Evolutionary conservation across 2,888 invertebrate genomes (phyloP), one percentile per base, ranked within the genome.

Genomic region (Hyalella azteca): DNA sequence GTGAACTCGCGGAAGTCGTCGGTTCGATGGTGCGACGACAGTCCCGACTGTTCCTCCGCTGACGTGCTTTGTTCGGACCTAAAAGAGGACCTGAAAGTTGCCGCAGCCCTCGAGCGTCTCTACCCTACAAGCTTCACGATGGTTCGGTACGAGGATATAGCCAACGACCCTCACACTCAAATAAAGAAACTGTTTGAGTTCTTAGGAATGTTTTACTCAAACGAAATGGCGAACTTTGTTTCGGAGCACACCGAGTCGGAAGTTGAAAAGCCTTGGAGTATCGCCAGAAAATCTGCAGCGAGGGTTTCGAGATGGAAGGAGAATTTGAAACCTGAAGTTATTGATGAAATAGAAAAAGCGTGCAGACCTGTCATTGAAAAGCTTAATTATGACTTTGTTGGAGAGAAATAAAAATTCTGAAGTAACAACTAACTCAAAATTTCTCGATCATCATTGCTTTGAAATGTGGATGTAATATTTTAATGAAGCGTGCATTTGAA

Each of bases 271-370:
- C 78, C 78, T 13, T 78, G 78, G 78, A 54, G 50, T 26, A 78
- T 40, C 3, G 78, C 78, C 15, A 78, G 78, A 54, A 78, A 78
- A 78, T 78, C 78, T 50, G 50, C 82, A 79, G 79, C 79, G 60
- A 81, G 66, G n/a, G 59, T 26, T 13, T 41, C 54, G 26, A 48
- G 54, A 26, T 77, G 79, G 76, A 79, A 49, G 39, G 59, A 77
- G 40, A 79, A 29, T n/a, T 49, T 76, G 54, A 40, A 40, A n/a
- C 15, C 41, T 36, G 50, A 78, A 49, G 54, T 54, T 26, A 78
- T 78, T 15, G 32, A 78, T 13, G 50, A 78, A 54, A 78, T 78
- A 19, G 54, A 78, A 78, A 78, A 32, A 3, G 78, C n/a, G 2
- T 78, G 78, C 49, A 40, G 19, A 40, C 36, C 50, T 19, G 49